Base-by-base conservation (phyloP, 2,888 invertebrate species). In the Arge pagana region DNA sequence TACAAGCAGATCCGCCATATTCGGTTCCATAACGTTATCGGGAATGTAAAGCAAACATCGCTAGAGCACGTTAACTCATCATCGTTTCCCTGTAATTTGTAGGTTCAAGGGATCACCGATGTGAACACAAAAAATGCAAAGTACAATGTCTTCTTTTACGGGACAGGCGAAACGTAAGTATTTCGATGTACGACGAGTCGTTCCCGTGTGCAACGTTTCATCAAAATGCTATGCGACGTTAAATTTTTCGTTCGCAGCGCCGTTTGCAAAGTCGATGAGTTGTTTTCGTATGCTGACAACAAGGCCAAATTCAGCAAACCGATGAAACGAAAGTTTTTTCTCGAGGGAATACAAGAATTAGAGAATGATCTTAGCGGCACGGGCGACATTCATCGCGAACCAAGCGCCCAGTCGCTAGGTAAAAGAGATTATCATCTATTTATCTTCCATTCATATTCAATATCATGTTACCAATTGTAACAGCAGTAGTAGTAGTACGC, bases 71-170 rank as follows among this genome's bases (percentile, higher is more conserved):
- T n/a, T n/a, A n/a, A n/a, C n/a, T n/a, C n/a, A n/a, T n/a, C n/a
- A n/a, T n/a, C n/a, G n/a, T n/a, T n/a, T n/a, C n/a, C n/a, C n/a
- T 61, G 63, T 57, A 64, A 58, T 66, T 81, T 60, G 30, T 70
- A 87, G 87, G 82, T 88, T 3, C 82, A 85, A 65, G 82, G 70
- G 35, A 68, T 78, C 28, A 73, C 71, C 5, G 78, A 80, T 55
- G 75, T 81, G 55, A 85, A 83, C 72, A 85, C 86, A 10, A 89
- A 89, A 73, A 87, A 77, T 66, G 71, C 75, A 51, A 77, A 86
- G 69, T 93, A 90, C 72, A 87, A 85, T 77, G 93, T 96, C 40
- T 89, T 89, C 72, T 96, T 96, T 80, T 96, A 93, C 78, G 96
- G 96, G 0, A 96, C 96, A 1, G 90, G 91, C 61, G 96, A 96